These are phyloP conservation scores for Hemicordylus capensis DNA, from an alignment of 2,113 vertebrate genomes.

Conservation along the genomic window DNA sequence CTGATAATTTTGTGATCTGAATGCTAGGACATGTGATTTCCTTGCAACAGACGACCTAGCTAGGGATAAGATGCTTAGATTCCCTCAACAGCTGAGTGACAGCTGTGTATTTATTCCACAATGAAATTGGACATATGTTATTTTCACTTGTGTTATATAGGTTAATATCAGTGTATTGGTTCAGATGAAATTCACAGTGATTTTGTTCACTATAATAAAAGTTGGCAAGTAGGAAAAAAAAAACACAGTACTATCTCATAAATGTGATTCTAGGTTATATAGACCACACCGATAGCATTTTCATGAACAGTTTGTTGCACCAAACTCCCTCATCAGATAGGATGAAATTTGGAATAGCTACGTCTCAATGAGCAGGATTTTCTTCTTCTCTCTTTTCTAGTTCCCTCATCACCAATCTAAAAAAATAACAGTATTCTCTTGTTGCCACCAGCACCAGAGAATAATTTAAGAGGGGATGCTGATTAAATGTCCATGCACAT, in stretches of 20 bases:
- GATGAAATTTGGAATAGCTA: too few relatives aligned
- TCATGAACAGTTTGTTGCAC: not conserved
- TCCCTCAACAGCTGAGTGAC: not conserved
- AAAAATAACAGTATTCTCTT: too few relatives aligned
- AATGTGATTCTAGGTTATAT: not conserved
- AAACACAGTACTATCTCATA: not conserved
- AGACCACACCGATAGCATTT: not conserved
- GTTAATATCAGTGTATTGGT: slow-evolving; percentile 8
- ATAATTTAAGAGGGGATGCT: too few relatives aligned
- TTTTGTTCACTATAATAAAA: slow-evolving; percentile 6
- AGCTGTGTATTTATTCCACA: not conserved
- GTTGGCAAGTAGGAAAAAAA: not conserved
- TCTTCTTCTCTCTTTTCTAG: too few relatives aligned
- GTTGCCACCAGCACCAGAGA: too few relatives aligned
- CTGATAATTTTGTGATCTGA: too few relatives aligned
- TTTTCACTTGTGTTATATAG: fast-evolving
- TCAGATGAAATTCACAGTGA: not conserved
- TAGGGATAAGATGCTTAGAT: not conserved
- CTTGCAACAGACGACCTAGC: not conserved
- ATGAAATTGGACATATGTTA: fast-evolving
- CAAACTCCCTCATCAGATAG: too few relatives aligned
- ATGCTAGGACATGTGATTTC: not conserved
- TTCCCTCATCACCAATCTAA: too few relatives aligned
- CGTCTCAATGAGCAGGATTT: too few relatives aligned
- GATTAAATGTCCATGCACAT: too few relatives aligned